Percentiles rank a stretch among this genome's conserved stretches.
Conservation (phyloP, 53 echinoderm and acorn worm genomes). For the Crossaster papposus region DNA sequence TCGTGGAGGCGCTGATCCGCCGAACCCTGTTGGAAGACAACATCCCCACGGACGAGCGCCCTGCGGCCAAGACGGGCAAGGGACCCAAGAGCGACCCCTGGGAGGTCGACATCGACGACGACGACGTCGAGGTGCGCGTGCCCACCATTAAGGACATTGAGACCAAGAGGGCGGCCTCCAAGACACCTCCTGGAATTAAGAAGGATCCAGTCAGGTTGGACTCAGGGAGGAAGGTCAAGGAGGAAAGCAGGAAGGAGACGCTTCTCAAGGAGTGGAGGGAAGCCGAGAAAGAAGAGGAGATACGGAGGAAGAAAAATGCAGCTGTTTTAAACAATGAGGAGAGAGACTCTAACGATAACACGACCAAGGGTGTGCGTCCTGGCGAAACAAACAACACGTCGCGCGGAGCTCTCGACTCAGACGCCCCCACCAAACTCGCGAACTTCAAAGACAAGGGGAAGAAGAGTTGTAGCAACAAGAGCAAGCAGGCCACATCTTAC, state of each 20-base stretch:
- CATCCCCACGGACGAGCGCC: constrained; percentile 52
- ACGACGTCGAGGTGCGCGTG: constrained; percentile 33
- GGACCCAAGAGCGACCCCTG: constrained; percentile 37
- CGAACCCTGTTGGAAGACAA: constrained; percentile 88
- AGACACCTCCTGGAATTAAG: constrained; percentile 9
- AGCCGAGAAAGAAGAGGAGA: constrained; percentile 55
- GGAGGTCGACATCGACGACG: constrained; percentile 52
- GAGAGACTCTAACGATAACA: constrained; percentile 54
- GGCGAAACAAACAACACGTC: background rate
- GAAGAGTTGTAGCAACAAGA: constrained; percentile 48
- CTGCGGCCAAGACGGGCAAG: constrained; percentile 18
- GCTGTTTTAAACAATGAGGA: constrained; percentile 37
- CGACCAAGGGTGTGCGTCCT: constrained; percentile 19
- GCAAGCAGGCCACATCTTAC: background rate
- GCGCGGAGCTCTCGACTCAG: constrained; percentile 42
- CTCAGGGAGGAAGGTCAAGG: constrained; percentile 54
- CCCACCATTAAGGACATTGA: constrained; percentile 29
- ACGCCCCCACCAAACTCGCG: constrained; percentile 39
- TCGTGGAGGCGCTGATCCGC: constrained; percentile 94
- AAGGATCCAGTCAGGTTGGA: constrained; percentile 16
- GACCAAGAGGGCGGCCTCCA: constrained; percentile 12
- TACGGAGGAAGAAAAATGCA: constrained; percentile 47
- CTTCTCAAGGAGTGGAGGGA: constrained; percentile 60
- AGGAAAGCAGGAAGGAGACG: constrained; percentile 62
- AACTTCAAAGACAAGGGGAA: constrained; percentile 62